phyloP scores from a whole-genome alignment of 2,113 vertebrate genomes.

The Chaenocephalus aceratus region DNA sequence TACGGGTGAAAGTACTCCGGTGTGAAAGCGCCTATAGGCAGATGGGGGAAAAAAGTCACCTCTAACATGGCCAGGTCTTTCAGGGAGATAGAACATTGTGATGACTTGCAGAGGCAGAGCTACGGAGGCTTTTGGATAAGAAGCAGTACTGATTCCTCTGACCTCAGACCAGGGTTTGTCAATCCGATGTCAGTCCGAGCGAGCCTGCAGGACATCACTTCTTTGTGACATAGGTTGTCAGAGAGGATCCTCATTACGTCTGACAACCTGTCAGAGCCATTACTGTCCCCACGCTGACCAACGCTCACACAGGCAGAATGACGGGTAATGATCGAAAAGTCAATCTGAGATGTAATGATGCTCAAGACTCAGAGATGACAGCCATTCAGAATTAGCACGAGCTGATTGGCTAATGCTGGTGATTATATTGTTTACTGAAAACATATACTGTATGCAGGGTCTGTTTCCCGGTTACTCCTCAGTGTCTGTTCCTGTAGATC shows the following conservation, averaged over 20 bases:
- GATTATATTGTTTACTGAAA: neutral
- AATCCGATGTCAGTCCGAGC: constrained; percentile 35
- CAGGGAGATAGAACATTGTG: neutral
- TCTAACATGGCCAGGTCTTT: constrained; percentile 12
- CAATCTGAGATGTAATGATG: neutral
- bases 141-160: neutral
- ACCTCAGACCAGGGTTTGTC: constrained; percentile 15
- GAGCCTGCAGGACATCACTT: constrained; percentile 31
- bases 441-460: neutral
- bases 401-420: neutral
- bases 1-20: too few species aligned
- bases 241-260: constrained; percentile 54
- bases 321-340: neutral
- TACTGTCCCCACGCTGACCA: constrained; percentile 26
- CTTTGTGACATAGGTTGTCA: constrained; percentile 57
- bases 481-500: constrained; percentile 34
- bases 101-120: constrained; percentile 1
- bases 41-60: constrained; percentile 30
- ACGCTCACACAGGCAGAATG: constrained; percentile 14
- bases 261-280: constrained; percentile 66
- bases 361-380: neutral
- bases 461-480: constrained; percentile 8
- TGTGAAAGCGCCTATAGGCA: constrained; percentile 2
- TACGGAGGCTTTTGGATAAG: constrained; percentile 13
- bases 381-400: neutral